These are phyloP conservation scores for Octonoba sinensis DNA, from an alignment of 2,888 invertebrate genomes.

Conservation along the genomic window DNA sequence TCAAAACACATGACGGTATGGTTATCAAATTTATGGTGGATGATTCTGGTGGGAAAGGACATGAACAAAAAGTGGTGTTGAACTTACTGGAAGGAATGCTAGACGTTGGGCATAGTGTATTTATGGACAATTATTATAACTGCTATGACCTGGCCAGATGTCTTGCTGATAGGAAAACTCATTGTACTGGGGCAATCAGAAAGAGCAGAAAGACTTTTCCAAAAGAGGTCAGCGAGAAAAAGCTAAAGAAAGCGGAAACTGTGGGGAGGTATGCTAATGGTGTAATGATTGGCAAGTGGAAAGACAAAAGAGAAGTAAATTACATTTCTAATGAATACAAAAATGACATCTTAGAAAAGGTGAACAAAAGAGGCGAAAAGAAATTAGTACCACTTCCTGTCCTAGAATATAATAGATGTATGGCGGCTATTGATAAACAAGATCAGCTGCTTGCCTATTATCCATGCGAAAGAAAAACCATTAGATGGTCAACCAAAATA, in stretches of 20 bases:
- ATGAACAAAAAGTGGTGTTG: too few species aligned
- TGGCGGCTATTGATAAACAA: constrained; percentile 31
- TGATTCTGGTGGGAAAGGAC: not conserved
- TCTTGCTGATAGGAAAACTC: constrained; percentile 11
- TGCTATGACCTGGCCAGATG: constrained; percentile 1
- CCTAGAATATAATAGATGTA: constrained; percentile 25
- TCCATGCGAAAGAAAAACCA: constrained; percentile 35
- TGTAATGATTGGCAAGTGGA: constrained; percentile 24
- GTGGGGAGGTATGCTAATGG: constrained; percentile 21
- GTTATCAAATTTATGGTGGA: not conserved
- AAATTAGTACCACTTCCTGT: constrained; percentile 12
- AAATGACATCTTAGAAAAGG: constrained; percentile 13
- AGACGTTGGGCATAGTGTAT: not conserved
- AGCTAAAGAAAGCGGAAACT: constrained; percentile 20
- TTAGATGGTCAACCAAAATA: constrained; percentile 20
- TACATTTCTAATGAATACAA: constrained; percentile 27
- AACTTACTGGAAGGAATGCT: not conserved
- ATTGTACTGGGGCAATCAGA: constrained; percentile 16
- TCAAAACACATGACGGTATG: constrained; percentile 27
- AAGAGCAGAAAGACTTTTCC: constrained; percentile 14
- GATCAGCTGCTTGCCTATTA: constrained; percentile 45
- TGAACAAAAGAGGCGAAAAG: constrained; percentile 3
- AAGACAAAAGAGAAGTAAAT: constrained; percentile 13
- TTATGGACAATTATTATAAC: not conserved
- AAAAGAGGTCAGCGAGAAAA: constrained; percentile 18